Base-by-base conservation (phyloP, 23 tunicate genomes). In the Ascidia mentula region DNA sequence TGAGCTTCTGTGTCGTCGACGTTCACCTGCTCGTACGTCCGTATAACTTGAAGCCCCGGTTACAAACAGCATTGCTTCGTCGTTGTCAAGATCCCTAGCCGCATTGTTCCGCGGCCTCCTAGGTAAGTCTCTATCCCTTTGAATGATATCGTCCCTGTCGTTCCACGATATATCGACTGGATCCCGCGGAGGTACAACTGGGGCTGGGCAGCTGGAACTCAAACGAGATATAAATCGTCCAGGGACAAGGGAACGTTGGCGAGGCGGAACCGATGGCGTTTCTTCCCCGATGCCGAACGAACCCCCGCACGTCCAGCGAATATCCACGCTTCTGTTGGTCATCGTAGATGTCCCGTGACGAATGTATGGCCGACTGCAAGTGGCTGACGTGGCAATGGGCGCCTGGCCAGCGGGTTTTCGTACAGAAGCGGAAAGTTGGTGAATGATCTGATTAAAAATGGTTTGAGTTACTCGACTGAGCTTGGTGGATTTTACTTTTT, bases 371-470 rank as follows among this genome's bases (percentile, higher is more conserved):
- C 20, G 3, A 22, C 20, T 6, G 31, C 45, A 18, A 46, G 36
- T 28, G 97, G 97, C 32, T 84, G 87, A 38, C 76, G 72, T 22
- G 97, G 97, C 40, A 91, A 40, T 1, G 97, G 97, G 26, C 97
- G 60, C n/a, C 83, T 35, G 34, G 90, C 90, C 22, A 91, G 75
- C 12, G 87, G 97, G 69, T 91, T 84, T 77, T 85, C 90, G 42
- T 85, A 91, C 26, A 91, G 77, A 37, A 85, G 60, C 9, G 97
- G 89, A 65, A 85, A 84, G 30, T 74, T 75, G 80, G 77, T 80
- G 17, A 72, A 36, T 8, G 89, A 84, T 69, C 96, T 90, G 80
- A 18, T 77, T 28, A 31, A 9, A 31, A 17, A 12, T 33, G 8
- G 30, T 3, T 33, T 71, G 13, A 20, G 33, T 69, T 24, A 24